A percentile compares a stretch with the other conserved stretches of the same genome.
phyloP scores from a whole-genome alignment of 2,113 vertebrate species.

The Tenebrosternarchus preto region DNA sequence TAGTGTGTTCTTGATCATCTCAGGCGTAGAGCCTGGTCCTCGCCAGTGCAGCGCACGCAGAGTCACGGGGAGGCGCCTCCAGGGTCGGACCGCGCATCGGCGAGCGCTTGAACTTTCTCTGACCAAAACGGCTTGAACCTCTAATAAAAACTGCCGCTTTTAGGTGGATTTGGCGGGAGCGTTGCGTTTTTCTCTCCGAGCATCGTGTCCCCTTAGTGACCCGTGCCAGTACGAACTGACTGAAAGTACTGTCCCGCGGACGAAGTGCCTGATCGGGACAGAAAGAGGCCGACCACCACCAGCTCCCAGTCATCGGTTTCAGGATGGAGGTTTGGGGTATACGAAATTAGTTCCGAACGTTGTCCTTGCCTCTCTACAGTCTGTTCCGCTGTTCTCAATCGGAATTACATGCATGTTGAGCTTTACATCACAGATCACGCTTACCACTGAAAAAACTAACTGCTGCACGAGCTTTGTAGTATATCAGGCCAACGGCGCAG shows the following conservation, averaged over 20 bases:
- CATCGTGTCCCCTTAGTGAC: constrained; percentile 9
- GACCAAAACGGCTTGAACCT: constrained; percentile 24
- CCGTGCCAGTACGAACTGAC: constrained; percentile 7
- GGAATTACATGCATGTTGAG: neutral
- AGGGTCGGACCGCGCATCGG: constrained; percentile 31
- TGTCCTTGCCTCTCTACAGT: neutral
- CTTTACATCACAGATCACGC: neutral
- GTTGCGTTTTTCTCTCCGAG: no score
- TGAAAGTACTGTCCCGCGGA: constrained; percentile 12
- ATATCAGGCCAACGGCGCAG: neutral
- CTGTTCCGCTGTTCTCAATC: neutral
- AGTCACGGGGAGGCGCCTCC: constrained; percentile 30
- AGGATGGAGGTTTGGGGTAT: constrained; percentile 24
- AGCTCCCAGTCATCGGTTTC: constrained; percentile 28
- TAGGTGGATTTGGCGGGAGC: neutral
- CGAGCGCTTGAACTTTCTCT: constrained; percentile 16
- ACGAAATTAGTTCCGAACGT: constrained; percentile 5
- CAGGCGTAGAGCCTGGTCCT: constrained; percentile 12
- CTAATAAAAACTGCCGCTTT: constrained; percentile 36
- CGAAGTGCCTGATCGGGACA: constrained; percentile 18
- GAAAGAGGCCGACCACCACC: constrained; percentile 17
- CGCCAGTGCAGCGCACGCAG: neutral
- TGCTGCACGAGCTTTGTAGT: neutral
- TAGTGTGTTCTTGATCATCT: constrained; percentile 21
- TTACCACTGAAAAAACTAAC: no score